Evolutionary conservation across 64 coral and sea anemone species (phyloP), one percentile per base, ranked within the genome.

Genomic region (Catalaphyllia jardinei): DNA sequence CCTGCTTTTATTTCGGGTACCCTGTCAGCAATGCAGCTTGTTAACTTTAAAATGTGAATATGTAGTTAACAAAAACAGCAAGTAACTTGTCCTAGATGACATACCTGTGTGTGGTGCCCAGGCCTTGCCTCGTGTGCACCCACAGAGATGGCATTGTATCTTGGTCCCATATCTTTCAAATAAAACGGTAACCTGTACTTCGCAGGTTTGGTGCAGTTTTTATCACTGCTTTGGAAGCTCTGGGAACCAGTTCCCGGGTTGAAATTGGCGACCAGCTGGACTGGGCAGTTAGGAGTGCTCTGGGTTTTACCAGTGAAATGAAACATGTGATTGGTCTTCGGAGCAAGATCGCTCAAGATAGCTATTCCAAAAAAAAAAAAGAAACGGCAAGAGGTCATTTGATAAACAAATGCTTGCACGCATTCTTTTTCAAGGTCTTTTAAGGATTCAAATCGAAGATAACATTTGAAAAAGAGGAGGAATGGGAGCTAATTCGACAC

Each of bases 91-190:
- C 15, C 15, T 15, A 67, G 38, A 73, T 18, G 5, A 19, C 30
- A 24, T 92, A 98, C 96, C 96, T 98, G 96, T 38, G 96, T 98
- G 65, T 98, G 96, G 62, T 98, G 96, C 14, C 96, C 96, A 55
- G 96, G 96, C 65, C 93, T 95, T 4, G 90, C 96, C 29, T 98
- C 96, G 67, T 98, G 96, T 25, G 93, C 96, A 17, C 87, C 96
- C 72, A 98, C 96, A 11, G 96, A 98, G 28, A 83, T 95, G 4
- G 96, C 96, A 67, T 95, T 98, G 52, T 98, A 98, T 73, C 79
- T 93, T 4, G 96, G 96, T n/a, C 96, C 96, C 49, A 95, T 74
- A 64, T 98, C 88, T 25, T 98, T 95, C 55, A 98, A 79, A 28
- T 86, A 98, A 74, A 98, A 98, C 52, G 96, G 96, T 46, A 98